Evolutionary conservation across 2,113 vertebrate genomes (phyloP).

Genomic region (Syngnathus typhle): DNA sequence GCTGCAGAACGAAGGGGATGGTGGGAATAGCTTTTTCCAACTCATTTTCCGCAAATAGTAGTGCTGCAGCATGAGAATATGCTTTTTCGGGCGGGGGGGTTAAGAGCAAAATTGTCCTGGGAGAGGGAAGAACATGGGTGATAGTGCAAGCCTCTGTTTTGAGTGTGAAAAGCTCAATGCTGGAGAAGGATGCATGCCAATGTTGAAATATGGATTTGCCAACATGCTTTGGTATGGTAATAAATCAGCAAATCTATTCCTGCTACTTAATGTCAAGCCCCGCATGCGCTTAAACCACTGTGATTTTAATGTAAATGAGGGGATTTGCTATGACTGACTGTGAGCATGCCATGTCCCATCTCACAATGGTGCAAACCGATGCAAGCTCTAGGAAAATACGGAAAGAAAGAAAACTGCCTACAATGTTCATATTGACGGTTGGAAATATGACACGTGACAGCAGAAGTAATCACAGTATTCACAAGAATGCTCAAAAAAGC

Average conservation of each 20-base stretch:
- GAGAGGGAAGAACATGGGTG: slow-evolving; percentile 35
- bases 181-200: neutral
- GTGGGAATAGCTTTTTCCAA: neutral
- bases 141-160: slow-evolving; percentile 57
- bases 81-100: slow-evolving; percentile 52
- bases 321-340: no score
- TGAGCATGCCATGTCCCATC: no score
- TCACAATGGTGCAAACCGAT: no score
- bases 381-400: no score
- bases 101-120: slow-evolving; percentile 42
- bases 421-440: neutral
- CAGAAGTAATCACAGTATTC: slow-evolving; percentile 26
- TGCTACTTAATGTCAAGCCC: no score
- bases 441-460: slow-evolving; percentile 19
- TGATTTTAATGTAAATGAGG: no score
- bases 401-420: neutral
- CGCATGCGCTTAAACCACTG: no score
- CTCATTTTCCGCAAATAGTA: slow-evolving; percentile 61
- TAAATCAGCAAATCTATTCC: no score
- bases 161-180: slow-evolving; percentile 23
- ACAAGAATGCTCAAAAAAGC: slow-evolving; percentile 3
- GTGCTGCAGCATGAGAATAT: slow-evolving; percentile 41
- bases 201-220: neutral
- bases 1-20: slow-evolving; percentile 26
- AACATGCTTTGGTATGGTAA: neutral